Evolutionary conservation across 2,888 invertebrate genomes (phyloP).

Genomic region (Cantharis rufa): DNA sequence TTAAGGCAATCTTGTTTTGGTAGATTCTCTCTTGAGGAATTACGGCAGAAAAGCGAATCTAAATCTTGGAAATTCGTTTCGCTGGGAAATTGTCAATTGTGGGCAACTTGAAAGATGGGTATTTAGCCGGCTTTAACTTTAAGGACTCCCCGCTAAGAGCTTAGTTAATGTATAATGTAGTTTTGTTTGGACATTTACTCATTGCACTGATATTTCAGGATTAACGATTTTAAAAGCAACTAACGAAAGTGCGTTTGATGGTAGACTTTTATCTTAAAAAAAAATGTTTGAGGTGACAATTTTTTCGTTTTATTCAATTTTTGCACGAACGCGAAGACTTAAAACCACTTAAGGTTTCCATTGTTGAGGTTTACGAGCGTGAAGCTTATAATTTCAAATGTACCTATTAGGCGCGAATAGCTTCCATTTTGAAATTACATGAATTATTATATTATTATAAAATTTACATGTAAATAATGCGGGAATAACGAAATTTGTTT

Average conservation of each 20-base stretch:
- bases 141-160: slow-evolving; percentile 18
- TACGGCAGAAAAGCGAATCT: neutral
- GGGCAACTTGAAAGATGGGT: slow-evolving; percentile 10
- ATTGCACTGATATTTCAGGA: neutral
- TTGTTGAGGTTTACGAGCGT: neutral
- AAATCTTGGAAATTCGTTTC: neutral
- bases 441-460: neutral
- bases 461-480: neutral
- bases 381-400: neutral
- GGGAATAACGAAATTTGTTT: neutral
- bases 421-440: neutral
- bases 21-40: neutral
- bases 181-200: slow-evolving; percentile 12
- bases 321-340: neutral
- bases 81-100: slow-evolving; percentile 4
- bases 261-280: neutral
- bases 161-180: slow-evolving; percentile 14
- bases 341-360: neutral
- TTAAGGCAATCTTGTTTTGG: neutral
- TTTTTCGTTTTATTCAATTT: neutral
- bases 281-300: neutral
- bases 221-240: neutral
- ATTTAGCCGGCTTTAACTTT: slow-evolving; percentile 20
- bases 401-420: neutral
- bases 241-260: neutral